phyloP scores from a whole-genome alignment of 2,888 invertebrate genomes.

The Sericinus montela region DNA sequence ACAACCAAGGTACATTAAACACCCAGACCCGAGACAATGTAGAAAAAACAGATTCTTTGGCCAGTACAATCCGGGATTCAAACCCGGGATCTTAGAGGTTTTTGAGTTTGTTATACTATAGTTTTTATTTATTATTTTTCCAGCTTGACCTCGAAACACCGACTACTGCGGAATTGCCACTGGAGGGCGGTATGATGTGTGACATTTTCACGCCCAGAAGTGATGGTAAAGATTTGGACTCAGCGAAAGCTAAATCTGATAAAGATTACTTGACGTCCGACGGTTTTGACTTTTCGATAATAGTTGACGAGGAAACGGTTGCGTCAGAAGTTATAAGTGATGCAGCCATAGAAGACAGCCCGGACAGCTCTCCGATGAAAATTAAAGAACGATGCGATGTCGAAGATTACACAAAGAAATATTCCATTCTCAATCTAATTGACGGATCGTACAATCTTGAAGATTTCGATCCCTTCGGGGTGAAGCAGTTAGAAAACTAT shows the following conservation, averaged over 20 bases:
- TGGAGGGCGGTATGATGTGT: constrained; percentile 50
- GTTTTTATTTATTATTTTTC: too few relatives aligned
- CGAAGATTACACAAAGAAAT: constrained; percentile 30
- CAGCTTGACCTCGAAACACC: constrained; percentile 74
- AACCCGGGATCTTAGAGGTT: too few relatives aligned
- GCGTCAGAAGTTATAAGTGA: constrained; percentile 41
- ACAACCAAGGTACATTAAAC: too few relatives aligned
- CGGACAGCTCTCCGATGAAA: constrained; percentile 48
- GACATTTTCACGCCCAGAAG: constrained; percentile 56
- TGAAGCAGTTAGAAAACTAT: constrained; percentile 39
- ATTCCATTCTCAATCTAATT: constrained; percentile 63
- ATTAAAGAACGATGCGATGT: constrained; percentile 25
- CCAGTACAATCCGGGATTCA: too few relatives aligned
- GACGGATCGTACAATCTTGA: constrained; percentile 70
- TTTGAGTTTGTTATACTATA: too few relatives aligned
- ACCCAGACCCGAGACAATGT: too few relatives aligned
- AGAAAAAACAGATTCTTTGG: too few relatives aligned
- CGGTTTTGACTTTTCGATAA: constrained; percentile 63
- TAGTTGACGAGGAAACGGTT: constrained; percentile 53
- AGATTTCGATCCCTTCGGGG: constrained; percentile 66
- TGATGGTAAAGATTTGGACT: constrained; percentile 47
- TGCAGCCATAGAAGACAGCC: constrained; percentile 33
- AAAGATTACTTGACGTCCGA: constrained; percentile 55
- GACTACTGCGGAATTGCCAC: constrained; percentile 67
- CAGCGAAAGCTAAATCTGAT: constrained; percentile 37